phyloP scores from a whole-genome alignment of 2,113 vertebrate genomes.

The Todiramphus saurophagus region DNA sequence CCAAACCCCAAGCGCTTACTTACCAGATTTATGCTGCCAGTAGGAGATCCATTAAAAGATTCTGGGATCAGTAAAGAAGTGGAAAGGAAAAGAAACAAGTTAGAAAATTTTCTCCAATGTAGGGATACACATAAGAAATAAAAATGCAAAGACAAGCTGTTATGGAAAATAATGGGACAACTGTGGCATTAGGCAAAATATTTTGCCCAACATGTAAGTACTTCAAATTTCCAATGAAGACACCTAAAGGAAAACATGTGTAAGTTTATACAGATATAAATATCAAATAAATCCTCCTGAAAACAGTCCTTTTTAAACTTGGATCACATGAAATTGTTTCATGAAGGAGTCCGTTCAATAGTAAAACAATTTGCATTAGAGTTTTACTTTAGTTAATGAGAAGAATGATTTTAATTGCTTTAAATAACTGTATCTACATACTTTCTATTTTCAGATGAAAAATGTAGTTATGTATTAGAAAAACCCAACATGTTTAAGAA shows the following conservation, averaged over 20 bases:
- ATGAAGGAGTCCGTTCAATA: background rate
- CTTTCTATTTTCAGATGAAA: background rate
- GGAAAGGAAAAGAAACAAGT: conserved; percentile 52
- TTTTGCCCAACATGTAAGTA: background rate
- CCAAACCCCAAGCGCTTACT: conserved; percentile 67
- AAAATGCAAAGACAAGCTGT: background rate
- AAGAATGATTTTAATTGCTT: background rate
- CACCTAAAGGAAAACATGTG: background rate
- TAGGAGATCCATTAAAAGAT: conserved; percentile 97
- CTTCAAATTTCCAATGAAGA: background rate
- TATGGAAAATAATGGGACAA: background rate
- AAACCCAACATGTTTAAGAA: background rate
- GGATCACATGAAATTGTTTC: background rate
- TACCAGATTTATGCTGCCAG: conserved; percentile 96
- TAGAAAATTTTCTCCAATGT: background rate
- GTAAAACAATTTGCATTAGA: background rate
- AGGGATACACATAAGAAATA: conserved; percentile 1
- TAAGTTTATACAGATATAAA: background rate
- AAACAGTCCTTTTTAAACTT: background rate
- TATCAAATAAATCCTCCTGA: background rate
- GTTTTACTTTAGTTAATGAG: background rate
- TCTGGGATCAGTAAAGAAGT: conserved; percentile 70
- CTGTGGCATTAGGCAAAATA: background rate
- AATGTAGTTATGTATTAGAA: background rate
- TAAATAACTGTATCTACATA: background rate